These are phyloP conservation scores for Saturnia japonica DNA, from an alignment of 2,888 invertebrate species.

Conservation along the genomic window DNA sequence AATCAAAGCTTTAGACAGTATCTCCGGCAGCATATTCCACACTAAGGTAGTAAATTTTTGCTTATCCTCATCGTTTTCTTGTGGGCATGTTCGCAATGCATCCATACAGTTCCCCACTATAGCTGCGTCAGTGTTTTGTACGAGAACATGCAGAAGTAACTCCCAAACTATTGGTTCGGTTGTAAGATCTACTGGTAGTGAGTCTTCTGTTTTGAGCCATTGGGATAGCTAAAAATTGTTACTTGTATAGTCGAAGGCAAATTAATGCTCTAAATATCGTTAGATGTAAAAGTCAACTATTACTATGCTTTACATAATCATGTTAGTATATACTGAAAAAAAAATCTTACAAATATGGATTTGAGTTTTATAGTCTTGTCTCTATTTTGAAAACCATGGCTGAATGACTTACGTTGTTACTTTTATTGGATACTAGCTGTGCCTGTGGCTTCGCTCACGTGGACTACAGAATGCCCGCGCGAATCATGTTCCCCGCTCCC, in stretches of 20 bases:
- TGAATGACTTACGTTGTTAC: too few species aligned
- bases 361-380: too few species aligned
- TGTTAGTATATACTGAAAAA: too few species aligned
- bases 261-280: background rate
- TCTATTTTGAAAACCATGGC: too few species aligned
- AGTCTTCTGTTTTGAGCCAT: conserved; percentile 67
- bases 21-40: conserved; percentile 63
- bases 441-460: too few species aligned
- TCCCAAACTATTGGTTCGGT: conserved; percentile 62
- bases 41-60: conserved; percentile 54
- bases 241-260: background rate
- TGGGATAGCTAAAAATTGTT: conserved; percentile 55
- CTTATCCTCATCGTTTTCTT: conserved; percentile 49
- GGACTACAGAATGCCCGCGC: too few species aligned
- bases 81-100: conserved; percentile 53
- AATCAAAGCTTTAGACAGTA: conserved; percentile 60
- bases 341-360: too few species aligned
- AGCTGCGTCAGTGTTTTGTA: conserved; percentile 44
- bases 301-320: background rate
- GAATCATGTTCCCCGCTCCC: too few species aligned
- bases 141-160: conserved; percentile 59
- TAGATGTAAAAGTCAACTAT: background rate
- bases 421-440: too few species aligned
- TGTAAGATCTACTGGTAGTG: conserved; percentile 60
- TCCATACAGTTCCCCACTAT: conserved; percentile 58